Evolutionary conservation across 2,797 vertebrate genomes (phyloP).

Genomic region (Acridotheres tristis): DNA sequence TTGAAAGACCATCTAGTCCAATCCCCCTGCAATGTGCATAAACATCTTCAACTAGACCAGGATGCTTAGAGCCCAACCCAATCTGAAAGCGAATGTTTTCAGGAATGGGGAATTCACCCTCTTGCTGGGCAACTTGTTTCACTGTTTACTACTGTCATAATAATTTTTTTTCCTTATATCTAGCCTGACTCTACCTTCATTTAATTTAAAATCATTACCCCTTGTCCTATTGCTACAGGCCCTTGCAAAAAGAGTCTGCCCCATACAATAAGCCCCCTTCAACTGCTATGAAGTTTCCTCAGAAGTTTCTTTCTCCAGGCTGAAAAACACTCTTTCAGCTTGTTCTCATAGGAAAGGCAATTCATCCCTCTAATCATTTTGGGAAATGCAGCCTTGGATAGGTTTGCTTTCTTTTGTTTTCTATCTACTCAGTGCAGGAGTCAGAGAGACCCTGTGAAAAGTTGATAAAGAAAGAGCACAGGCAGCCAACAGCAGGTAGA

Average conservation of each 20-base stretch:
- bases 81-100: neutral
- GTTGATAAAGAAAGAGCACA: neutral
- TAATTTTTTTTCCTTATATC: neutral
- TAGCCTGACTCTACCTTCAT: neutral
- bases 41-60: neutral
- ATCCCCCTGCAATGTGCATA: fast-evolving
- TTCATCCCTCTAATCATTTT: neutral
- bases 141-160: neutral
- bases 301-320: neutral
- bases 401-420: neutral
- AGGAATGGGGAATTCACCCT: neutral
- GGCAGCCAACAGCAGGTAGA: neutral
- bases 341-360: neutral
- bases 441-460: neutral
- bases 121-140: neutral
- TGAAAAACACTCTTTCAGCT: neutral
- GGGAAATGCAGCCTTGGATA: neutral
- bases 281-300: neutral
- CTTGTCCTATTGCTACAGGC: neutral
- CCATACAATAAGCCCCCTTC: neutral
- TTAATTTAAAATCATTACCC: neutral
- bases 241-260: neutral
- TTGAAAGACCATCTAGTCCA: neutral
- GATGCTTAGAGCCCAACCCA: neutral
- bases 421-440: neutral